phyloP scores from a whole-genome alignment of 2,797 vertebrate genomes.

The Spondyliosoma cantharus region DNA sequence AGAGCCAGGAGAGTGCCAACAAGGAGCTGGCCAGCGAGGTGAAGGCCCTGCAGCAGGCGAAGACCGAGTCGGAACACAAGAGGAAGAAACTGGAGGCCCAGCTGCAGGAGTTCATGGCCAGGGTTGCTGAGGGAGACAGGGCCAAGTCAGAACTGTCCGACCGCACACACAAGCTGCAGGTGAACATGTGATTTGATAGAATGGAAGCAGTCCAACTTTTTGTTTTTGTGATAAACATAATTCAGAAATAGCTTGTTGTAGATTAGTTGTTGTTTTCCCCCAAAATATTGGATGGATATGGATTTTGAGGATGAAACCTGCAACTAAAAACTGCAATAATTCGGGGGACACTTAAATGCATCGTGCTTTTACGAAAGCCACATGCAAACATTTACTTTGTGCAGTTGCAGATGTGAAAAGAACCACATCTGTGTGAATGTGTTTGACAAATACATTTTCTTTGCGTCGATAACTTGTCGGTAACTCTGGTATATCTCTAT shows the following conservation, averaged over 20 bases:
- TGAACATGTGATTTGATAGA: slow-evolving; percentile 24
- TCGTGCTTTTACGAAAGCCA: too few species aligned
- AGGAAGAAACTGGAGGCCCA: slow-evolving; percentile 96
- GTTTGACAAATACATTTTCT: background rate
- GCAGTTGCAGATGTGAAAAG: too few species aligned
- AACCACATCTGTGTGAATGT: background rate
- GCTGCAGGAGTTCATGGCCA: slow-evolving; percentile 92
- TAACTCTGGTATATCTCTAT: slow-evolving; percentile 18
- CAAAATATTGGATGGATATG: too few species aligned
- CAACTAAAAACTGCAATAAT: too few species aligned
- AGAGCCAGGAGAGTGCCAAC: slow-evolving; percentile 94
- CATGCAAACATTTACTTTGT: too few species aligned
- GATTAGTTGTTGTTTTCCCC: background rate
- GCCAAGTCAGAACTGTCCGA: slow-evolving; percentile 90
- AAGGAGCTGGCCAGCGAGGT: slow-evolving; percentile 94
- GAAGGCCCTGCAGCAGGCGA: slow-evolving; percentile 94
- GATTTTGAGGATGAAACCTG: too few species aligned
- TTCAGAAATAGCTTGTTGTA: background rate
- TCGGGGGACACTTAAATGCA: too few species aligned
- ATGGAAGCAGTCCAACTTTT: too few species aligned
- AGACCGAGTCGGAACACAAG: slow-evolving; percentile 95
- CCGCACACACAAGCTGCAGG: slow-evolving; percentile 93
- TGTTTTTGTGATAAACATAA: background rate
- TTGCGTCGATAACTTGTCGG: background rate
- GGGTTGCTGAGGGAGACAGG: slow-evolving; percentile 91